phyloP scores from a whole-genome alignment of 2,888 invertebrate genomes.

The Malacosoma neustria region DNA sequence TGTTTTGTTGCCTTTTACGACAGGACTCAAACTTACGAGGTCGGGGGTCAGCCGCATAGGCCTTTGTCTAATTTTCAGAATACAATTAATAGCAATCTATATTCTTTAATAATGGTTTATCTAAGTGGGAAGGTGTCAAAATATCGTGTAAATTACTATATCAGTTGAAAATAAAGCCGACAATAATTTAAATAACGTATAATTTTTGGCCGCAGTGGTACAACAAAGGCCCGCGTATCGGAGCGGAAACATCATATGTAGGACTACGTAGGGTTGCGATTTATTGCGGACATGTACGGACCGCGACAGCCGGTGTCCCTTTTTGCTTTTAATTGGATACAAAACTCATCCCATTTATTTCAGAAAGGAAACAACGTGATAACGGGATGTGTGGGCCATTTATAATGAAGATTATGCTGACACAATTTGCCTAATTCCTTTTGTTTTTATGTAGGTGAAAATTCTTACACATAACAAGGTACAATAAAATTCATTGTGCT shows the following conservation, averaged over 20 bases:
- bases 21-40: too few species aligned
- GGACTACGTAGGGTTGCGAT: constrained; percentile 71
- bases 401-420: constrained; percentile 16
- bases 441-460: too few species aligned
- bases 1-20: too few species aligned
- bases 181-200: not conserved
- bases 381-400: constrained; percentile 32
- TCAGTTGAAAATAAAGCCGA: not conserved
- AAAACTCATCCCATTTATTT: constrained; percentile 63
- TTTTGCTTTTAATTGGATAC: constrained; percentile 69
- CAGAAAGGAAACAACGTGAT: constrained; percentile 36
- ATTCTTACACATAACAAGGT: too few species aligned
- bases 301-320: constrained; percentile 53
- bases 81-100: too few species aligned
- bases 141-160: not conserved
- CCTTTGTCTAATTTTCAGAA: too few species aligned
- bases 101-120: too few species aligned
- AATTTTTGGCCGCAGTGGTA: not conserved
- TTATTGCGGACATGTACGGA: constrained; percentile 50
- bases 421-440: not conserved
- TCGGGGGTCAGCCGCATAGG: too few species aligned
- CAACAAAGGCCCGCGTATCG: constrained; percentile 2
- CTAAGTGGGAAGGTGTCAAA: too few species aligned
- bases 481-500: too few species aligned
- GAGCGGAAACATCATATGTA: constrained; percentile 54